Evolutionary conservation across 2,113 vertebrate genomes (phyloP).

Genomic region (Mastomys coucha): DNA sequence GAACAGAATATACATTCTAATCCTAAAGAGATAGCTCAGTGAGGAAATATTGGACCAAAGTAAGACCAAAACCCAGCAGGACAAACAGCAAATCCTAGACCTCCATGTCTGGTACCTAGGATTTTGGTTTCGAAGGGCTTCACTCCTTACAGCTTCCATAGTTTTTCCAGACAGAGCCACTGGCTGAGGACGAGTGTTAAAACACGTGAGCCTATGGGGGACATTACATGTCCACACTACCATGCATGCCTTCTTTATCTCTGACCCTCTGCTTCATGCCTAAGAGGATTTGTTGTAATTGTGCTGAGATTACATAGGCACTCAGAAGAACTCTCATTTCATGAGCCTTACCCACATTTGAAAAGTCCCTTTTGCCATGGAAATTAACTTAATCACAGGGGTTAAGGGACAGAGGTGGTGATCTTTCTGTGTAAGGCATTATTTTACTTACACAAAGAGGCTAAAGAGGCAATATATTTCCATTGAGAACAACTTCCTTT

Average conservation of each 20-base stretch:
- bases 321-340: neutral
- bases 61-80: neutral
- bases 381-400: neutral
- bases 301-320: neutral
- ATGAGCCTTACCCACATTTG: neutral
- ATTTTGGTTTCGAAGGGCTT: neutral
- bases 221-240: neutral
- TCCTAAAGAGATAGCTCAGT: neutral
- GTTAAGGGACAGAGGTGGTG: neutral
- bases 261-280: neutral
- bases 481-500: neutral
- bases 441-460: neutral
- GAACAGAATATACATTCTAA: neutral
- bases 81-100: neutral
- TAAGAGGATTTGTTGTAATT: neutral
- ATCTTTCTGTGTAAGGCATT: neutral
- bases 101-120: neutral
- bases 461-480: neutral
- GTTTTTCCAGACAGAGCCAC: neutral
- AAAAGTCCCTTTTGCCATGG: neutral
- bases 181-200: neutral
- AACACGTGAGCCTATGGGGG: neutral
- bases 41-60: neutral
- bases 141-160: neutral
- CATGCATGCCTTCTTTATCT: neutral